Conservation (phyloP, 2,797 vertebrate species). For the Capromys pilorides region DNA sequence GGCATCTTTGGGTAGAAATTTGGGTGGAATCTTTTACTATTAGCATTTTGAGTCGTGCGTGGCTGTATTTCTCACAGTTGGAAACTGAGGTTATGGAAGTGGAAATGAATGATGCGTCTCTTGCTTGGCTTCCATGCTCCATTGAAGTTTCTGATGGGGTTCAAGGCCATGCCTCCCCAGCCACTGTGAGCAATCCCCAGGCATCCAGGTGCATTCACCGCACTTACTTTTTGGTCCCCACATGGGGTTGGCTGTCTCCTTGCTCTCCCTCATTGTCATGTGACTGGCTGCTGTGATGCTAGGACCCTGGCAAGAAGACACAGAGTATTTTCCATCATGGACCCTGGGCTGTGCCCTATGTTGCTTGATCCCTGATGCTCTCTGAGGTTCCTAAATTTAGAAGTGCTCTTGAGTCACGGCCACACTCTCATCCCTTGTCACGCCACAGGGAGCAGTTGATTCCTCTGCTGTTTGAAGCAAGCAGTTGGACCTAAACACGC, state of each 20-base stretch:
- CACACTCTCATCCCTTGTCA: background rate
- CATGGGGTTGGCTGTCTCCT: accelerated
- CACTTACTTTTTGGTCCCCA: background rate
- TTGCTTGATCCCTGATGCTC: accelerated
- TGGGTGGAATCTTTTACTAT: background rate
- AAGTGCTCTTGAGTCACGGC: accelerated
- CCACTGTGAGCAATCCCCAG: background rate
- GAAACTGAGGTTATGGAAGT: background rate
- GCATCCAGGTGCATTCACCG: accelerated
- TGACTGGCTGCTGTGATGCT: accelerated
- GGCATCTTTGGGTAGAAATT: background rate
- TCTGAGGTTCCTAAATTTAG: accelerated
- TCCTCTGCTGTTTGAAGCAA: background rate
- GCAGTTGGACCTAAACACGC: background rate
- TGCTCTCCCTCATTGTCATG: no score
- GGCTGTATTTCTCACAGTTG: background rate
- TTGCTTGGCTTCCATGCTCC: background rate
- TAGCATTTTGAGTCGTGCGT: background rate
- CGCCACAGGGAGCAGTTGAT: accelerated
- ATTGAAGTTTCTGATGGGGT: no score
- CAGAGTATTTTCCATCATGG: no score
- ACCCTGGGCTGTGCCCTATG: background rate
- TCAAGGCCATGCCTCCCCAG: accelerated
- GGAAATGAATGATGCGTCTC: background rate
- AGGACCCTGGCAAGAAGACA: background rate